Base-by-base conservation (phyloP, 1,140 invertebrate species). In the Amyelois transitella region DNA sequence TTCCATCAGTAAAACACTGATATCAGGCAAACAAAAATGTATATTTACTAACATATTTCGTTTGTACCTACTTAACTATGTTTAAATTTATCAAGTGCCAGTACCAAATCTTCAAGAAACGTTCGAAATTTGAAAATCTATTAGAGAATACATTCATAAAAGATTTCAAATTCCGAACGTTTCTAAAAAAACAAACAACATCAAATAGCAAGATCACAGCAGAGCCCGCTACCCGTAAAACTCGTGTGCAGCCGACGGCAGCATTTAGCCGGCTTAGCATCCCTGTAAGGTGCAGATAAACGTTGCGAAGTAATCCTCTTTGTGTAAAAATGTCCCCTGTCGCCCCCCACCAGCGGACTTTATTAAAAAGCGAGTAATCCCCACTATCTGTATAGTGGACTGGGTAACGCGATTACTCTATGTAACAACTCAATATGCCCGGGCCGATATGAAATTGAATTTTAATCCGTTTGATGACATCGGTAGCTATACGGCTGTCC, bases 361-460 rank as follows among this genome's bases (percentile, higher is more conserved):
- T 84, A 87, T 87, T 87, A 87, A 87, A 87, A 87, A 85, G 77
- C 78, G 70, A 67, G 81, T 87, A 87, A 85, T 84, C 82, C 74
- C 64, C 75, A 77, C 77, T 86, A 86, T 79, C 32, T 38, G 17
- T 38, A 38, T 38, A 38, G 32, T 84, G 76, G 84, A 84, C 73
- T 78, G 80, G 66, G 73, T 87, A 84, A 87, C 81, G 77, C 81
- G 84, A 85, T 87, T 87, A 87, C 75, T 55, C 70, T 78, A 70
- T 78, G 77, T 79, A 80, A 81, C 79, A 84, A 85, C 78, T 81
- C 80, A 83, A 82, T 85, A 82, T 38, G 32, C 32, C 32, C 55
- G 57, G 1, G 32, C 32, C 32, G 73, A 83, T 85, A 85, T 82
- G 69, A 81, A 83, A 85, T 85, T 85, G 74, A 79, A 86, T 85